Evolutionary conservation across 1,140 invertebrate genomes (phyloP), one percentile per base, ranked within the genome.

Genomic region (Apis florea): DNA sequence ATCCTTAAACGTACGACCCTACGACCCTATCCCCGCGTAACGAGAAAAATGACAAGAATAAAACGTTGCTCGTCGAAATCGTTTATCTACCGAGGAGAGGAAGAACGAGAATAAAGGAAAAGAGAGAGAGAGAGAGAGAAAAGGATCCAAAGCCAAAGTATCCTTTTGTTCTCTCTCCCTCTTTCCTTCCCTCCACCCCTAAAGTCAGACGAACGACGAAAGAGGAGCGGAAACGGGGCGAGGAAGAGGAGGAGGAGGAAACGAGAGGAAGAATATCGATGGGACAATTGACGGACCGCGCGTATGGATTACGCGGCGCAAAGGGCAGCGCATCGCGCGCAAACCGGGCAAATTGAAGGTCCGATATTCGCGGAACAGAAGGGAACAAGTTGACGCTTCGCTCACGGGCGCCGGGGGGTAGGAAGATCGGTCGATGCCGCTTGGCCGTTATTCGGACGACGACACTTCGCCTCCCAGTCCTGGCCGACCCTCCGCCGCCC

Each of bases 391-490:
- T 93, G 93, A 93, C 92, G 93, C 90, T 92, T 92, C 91, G 90
- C 89, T n/a, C n/a, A 88, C 89, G 83, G 78, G 85, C 81, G 31
- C 31, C 3, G 85, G 90, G 89, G 91, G 89, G 91, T 89, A 90
- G 90, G 90, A 93, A 93, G 93, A 94, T 93, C 93, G 93, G 93
- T 94, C 93, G 93, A 94, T 93, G 93, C 93, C 91, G 93, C 90
- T 91, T 91, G 92, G 92, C 93, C 93, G 93, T 93, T 93, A 94
- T 94, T 93, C 93, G 93, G 93, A 93, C 93, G 93, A 94, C 93
- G 93, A 94, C 93, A 94, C 92, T 93, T 93, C 90, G 91, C 92
- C 92, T 92, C 92, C 91, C 90, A 90, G 92, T 90, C 85, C 89
- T 90, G 89, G 82, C 80, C 71, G 79, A 75, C 83, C 81, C 83